Evolutionary conservation across 2,797 vertebrate genomes (phyloP).

Genomic region (Chelon auratus): DNA sequence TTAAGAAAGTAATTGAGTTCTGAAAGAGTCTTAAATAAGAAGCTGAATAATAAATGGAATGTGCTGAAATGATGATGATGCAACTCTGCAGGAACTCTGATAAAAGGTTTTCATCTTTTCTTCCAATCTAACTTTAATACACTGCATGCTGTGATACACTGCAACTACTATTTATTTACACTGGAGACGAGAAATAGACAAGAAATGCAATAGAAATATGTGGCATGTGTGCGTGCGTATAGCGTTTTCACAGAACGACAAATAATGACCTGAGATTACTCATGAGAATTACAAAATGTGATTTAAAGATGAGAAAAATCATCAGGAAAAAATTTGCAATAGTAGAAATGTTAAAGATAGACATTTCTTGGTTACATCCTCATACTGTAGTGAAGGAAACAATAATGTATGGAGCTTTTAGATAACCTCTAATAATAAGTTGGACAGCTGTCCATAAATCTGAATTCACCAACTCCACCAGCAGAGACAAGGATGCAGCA

Average conservation of each 20-base stretch:
- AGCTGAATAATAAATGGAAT: slow-evolving; percentile 1
- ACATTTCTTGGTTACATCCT: background rate
- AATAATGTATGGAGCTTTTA: background rate
- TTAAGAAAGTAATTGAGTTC: too few species aligned
- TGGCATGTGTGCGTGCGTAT: background rate
- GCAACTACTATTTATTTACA: slow-evolving; percentile 4
- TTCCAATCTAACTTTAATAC: slow-evolving; percentile 4
- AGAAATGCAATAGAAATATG: background rate
- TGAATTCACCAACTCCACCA: background rate
- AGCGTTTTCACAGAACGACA: too few species aligned
- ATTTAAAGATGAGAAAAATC: too few species aligned
- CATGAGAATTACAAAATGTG: too few species aligned
- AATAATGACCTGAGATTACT: too few species aligned
- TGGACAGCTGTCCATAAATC: slow-evolving; percentile 1
- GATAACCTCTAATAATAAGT: slow-evolving; percentile 1
- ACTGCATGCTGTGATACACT: background rate
- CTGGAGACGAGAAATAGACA: background rate
- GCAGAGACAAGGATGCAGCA: slow-evolving; percentile 4
- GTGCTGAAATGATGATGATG: background rate
- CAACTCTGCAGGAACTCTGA: background rate
- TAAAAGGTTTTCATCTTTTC: slow-evolving; percentile 10
- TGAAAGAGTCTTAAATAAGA: too few species aligned
- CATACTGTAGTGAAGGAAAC: slow-evolving; percentile 8
- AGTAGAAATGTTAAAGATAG: background rate
- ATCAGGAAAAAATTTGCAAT: slow-evolving; percentile 6